Evolutionary conservation across 2,888 invertebrate genomes (phyloP), one percentile per base, ranked within the genome.

Genomic region (Brenthis daphne): DNA sequence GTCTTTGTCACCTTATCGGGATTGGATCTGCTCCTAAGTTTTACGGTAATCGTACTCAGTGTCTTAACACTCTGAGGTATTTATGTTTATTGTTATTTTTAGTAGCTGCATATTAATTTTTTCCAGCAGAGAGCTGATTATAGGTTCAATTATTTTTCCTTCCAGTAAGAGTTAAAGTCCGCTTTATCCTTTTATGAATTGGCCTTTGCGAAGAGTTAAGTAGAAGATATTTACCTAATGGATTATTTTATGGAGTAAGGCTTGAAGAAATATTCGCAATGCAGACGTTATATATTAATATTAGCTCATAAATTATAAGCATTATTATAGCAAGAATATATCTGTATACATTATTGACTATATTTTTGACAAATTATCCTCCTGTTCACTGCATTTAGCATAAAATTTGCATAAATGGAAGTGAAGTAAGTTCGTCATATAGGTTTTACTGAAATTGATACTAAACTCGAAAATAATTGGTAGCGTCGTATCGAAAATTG

Each of bases 1-100:
- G 83, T 85, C 85, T 88, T 87, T 87, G 87, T 87, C 83, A 80
- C 81, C 80, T 80, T 85, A 89, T 89, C 89, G 77, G 81, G 76
- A 85, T 86, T 80, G 83, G 77, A 88, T 88, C 88, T 81, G 80
- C 82, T 78, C 82, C 83, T 84, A 81, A 83, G 84, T 83, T 89
- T 88, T 88, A 89, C 85, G 87, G 83, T 88, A 87, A 88, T 88
- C 82, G 85, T 80, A 78, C 80, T 76, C 79, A 74, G 77, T 81
- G 80, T 78, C 78, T 81, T 72, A 80, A 72, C 75, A 74, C 75
- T 73, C 69, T 68, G 75, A 71, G 77, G 78, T 82, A 80, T 87
- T 85, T 86, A 86, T 80, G 81, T 73, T 75, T 78, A 84, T 81
- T 78, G 80, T 80, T 79, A 80, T 74, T 76, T 79, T 77, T 76